Conservation (phyloP, 2,888 invertebrate species). For the Agonopterix arenella region DNA sequence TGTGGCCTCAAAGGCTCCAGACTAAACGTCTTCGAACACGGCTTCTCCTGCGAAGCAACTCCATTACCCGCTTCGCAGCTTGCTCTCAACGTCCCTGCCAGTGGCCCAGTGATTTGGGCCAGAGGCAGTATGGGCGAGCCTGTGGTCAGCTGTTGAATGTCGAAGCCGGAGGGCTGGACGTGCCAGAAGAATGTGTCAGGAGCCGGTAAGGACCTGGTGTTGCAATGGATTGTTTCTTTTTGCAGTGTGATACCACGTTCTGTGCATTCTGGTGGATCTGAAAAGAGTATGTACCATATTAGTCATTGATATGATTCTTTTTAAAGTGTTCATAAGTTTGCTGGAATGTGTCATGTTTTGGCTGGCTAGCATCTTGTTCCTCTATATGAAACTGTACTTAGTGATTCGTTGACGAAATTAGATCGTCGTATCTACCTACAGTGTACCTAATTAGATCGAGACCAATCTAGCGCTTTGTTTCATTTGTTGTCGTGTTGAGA, state of each 20-base stretch:
- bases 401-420: too few species aligned
- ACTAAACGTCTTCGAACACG: conserved; percentile 48
- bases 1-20: conserved; percentile 59
- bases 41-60: conserved; percentile 52
- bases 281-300: not conserved
- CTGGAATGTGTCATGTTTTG: too few species aligned
- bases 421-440: too few species aligned
- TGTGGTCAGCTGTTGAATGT: conserved; percentile 57
- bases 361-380: too few species aligned
- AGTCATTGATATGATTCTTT: too few species aligned
- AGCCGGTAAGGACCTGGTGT: conserved; percentile 47
- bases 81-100: conserved; percentile 45
- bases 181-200: conserved; percentile 68
- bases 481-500: too few species aligned
- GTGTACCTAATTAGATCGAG: too few species aligned
- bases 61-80: conserved; percentile 64
- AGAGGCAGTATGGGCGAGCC: conserved; percentile 54
- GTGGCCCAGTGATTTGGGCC: conserved; percentile 53
- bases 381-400: too few species aligned
- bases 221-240: conserved; percentile 57
- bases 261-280: conserved; percentile 53
- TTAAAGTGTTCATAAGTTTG: too few species aligned
- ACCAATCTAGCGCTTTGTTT: too few species aligned
- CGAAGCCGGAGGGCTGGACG: conserved; percentile 49
- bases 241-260: conserved; percentile 47